Conservation (phyloP, 2,888 invertebrate species). For the Bellardia bayeri region DNA sequence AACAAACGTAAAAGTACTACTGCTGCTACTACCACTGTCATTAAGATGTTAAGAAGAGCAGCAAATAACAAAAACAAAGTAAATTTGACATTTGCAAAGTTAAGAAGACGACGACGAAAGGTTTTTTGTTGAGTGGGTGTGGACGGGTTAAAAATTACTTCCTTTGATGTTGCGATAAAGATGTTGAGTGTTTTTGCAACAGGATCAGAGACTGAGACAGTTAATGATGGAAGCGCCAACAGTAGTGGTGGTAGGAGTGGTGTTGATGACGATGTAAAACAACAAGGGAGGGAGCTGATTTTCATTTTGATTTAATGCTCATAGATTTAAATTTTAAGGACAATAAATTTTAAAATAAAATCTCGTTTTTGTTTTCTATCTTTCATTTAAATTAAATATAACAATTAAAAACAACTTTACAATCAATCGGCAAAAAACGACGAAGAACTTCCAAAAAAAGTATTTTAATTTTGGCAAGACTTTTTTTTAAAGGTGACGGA, state of each 20-base stretch:
- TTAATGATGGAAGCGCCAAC: conserved; percentile 59
- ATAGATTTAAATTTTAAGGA: conserved; percentile 47
- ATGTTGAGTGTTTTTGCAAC: conserved; percentile 78
- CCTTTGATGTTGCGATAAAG: conserved; percentile 75
- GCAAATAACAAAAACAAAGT: conserved; percentile 64
- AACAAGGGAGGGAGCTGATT: conserved; percentile 58
- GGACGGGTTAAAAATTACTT: conserved; percentile 80
- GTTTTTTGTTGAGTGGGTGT: conserved; percentile 76
- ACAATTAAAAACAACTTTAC: neutral
- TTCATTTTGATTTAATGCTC: conserved; percentile 73
- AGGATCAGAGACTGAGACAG: conserved; percentile 74
- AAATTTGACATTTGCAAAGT: conserved; percentile 66
- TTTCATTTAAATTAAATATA: conserved; percentile 27
- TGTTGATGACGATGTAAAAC: conserved; percentile 50
- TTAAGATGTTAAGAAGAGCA: conserved; percentile 63
- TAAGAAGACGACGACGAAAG: conserved; percentile 47
- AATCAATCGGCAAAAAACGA: conserved; percentile 1
- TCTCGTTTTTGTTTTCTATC: neutral
- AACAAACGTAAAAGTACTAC: conserved; percentile 60
- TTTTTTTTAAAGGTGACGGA: conserved; percentile 17
- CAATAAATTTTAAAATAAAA: conserved; percentile 27
- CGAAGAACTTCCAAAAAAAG: neutral
- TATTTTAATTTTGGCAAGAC: neutral
- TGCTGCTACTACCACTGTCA: conserved; percentile 48
- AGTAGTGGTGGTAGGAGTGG: conserved; percentile 39